phyloP scores from a whole-genome alignment of 2,797 vertebrate genomes.

The Pelochelys cantorii region DNA sequence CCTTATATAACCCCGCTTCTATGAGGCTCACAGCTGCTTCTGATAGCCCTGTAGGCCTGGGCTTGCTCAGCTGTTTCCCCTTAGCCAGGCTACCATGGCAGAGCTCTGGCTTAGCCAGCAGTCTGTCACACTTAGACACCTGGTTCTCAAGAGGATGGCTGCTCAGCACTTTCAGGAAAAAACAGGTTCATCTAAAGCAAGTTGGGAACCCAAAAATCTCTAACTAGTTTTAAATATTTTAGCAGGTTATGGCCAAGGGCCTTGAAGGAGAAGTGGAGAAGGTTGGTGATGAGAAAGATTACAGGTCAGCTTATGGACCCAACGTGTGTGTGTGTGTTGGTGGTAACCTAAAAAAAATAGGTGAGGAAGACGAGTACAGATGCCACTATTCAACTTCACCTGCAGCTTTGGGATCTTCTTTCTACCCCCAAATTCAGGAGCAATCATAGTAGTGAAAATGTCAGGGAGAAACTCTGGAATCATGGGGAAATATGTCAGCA shows the following conservation, averaged over 20 bases:
- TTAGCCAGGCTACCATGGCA: no score
- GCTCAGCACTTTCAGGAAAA: neutral
- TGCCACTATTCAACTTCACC: neutral
- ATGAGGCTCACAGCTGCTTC: no score
- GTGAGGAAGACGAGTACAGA: neutral
- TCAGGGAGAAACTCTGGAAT: neutral
- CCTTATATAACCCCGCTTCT: no score
- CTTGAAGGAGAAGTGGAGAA: neutral
- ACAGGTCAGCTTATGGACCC: neutral
- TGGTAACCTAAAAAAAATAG: neutral
- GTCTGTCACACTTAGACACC: no score
- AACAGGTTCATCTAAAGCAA: neutral
- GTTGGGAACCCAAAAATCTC: neutral
- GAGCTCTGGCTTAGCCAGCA: no score
- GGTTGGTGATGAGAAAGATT: neutral
- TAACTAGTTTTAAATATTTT: neutral
- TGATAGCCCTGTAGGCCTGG: no score
- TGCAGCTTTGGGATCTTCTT: neutral
- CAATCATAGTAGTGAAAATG: neutral
- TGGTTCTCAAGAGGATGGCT: neutral
- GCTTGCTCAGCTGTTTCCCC: no score
- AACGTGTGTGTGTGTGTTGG: neutral
- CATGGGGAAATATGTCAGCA: neutral
- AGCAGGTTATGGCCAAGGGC: rapidly evolving
- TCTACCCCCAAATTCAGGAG: neutral